phyloP scores from a whole-genome alignment of 1,140 invertebrate species.

The Oreohelix idahoensis region DNA sequence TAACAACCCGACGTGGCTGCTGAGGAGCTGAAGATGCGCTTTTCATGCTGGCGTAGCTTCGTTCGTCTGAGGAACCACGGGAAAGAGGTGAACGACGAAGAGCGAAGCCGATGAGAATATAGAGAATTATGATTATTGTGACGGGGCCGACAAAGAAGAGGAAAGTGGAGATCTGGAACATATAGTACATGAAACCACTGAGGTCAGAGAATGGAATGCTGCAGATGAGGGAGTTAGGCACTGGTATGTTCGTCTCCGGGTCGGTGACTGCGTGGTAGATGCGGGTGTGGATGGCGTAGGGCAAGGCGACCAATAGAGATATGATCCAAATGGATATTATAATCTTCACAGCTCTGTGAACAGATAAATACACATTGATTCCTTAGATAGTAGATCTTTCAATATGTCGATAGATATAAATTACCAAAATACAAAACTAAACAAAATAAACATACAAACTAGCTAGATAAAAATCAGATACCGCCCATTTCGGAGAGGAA shows the following conservation, averaged over 20 bases:
- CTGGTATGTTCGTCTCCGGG: conserved; percentile 51
- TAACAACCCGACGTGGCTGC: conserved; percentile 57
- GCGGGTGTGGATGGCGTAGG: conserved; percentile 73
- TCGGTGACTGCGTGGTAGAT: conserved; percentile 57
- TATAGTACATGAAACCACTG: conserved; percentile 55
- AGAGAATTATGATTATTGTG: conserved; percentile 71
- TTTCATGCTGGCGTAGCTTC: conserved; percentile 34
- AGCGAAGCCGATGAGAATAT: conserved; percentile 71
- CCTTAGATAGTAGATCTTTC: too few species aligned
- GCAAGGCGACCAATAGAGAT: conserved; percentile 84
- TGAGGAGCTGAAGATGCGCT: conserved; percentile 12
- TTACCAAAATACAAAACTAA: too few species aligned
- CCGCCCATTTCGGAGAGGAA: too few species aligned
- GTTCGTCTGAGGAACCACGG: conserved; percentile 49
- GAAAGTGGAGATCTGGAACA: conserved; percentile 70
- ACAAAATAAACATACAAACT: too few species aligned
- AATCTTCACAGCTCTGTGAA: conserved; percentile 82
- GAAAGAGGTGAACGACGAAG: conserved; percentile 61
- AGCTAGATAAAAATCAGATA: too few species aligned
- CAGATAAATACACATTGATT: background rate
- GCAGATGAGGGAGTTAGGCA: conserved; percentile 66
- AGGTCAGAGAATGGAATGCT: conserved; percentile 62
- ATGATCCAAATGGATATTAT: conserved; percentile 86
- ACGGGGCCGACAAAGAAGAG: conserved; percentile 74
- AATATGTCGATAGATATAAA: too few species aligned